Evolutionary conservation across 2,797 vertebrate species (phyloP).

Genomic region (Cygnus olor): DNA sequence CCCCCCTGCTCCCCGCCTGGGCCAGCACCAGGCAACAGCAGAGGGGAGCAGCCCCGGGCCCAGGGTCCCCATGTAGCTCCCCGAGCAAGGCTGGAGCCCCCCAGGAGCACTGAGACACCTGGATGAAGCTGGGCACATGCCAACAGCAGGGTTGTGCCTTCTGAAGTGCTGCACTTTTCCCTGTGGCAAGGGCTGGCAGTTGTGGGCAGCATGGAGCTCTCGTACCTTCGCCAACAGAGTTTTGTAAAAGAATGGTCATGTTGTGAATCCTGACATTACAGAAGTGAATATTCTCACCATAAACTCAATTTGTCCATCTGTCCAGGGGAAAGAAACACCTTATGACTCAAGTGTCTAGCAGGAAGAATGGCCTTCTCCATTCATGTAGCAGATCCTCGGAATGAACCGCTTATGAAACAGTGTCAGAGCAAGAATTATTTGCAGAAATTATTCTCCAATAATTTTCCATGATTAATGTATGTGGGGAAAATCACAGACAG

Average conservation of each 20-base stretch:
- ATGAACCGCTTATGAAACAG: not conserved
- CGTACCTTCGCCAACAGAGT: not conserved
- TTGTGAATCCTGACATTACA: not conserved
- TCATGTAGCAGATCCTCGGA: not conserved
- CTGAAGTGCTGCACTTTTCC: not conserved
- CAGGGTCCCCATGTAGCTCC: no score
- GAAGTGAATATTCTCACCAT: not conserved
- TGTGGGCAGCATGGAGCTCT: not conserved
- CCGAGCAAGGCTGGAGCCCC: no score
- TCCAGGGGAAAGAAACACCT: not conserved
- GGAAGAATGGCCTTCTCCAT: accelerated
- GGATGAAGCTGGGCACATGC: no score
- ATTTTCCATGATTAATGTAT: not conserved
- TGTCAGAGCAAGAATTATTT: not conserved
- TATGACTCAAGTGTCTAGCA: not conserved
- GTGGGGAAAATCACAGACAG: not conserved
- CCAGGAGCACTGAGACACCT: no score
- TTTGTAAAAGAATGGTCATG: not conserved
- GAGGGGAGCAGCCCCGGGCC: no score
- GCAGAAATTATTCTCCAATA: not conserved
- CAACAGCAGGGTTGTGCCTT: no score
- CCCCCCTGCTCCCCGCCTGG: no score
- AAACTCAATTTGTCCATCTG: not conserved
- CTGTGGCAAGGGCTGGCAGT: not conserved
- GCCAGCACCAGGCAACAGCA: no score